phyloP scores from a whole-genome alignment of 2,888 invertebrate species.

The Coremacera marginata region DNA sequence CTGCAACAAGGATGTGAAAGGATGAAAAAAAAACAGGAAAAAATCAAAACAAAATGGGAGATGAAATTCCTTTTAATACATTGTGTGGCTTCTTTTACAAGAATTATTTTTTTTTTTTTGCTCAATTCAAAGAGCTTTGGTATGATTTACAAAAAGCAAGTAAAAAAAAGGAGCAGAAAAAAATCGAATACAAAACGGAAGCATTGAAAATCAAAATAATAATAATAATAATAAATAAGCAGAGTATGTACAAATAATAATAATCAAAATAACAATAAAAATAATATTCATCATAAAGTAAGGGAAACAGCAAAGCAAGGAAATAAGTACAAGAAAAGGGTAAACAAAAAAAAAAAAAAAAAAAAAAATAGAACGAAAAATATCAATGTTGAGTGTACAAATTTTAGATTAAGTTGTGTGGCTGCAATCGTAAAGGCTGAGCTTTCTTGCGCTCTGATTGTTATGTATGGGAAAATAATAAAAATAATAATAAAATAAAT shows the following conservation, averaged over 20 bases:
- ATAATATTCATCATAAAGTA: conserved; percentile 7
- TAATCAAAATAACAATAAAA: conserved; percentile 2
- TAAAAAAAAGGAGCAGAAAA: background rate
- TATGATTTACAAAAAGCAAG: too few species aligned
- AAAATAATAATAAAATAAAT: too few species aligned
- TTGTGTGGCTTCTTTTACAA: conserved; percentile 17
- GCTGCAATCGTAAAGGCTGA: too few species aligned
- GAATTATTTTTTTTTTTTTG: background rate
- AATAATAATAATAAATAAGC: conserved; percentile 29
- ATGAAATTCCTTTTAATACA: conserved; percentile 4
- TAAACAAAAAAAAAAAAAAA: background rate
- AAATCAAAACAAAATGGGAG: background rate
- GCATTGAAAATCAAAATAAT: conserved; percentile 34
- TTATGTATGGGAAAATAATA: too few species aligned
- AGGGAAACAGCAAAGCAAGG: background rate
- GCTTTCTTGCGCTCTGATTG: too few species aligned
- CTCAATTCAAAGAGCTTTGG: background rate
- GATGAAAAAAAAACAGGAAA: background rate
- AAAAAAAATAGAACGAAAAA: background rate
- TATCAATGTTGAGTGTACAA: too few species aligned
- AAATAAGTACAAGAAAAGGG: background rate
- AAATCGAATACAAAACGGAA: background rate
- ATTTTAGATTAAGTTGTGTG: too few species aligned
- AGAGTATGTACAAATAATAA: background rate
- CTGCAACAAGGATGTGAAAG: background rate